Percentiles rank a stretch among this genome's conserved stretches.
Evolutionary conservation across 2,888 invertebrate genomes (phyloP).

Genomic region (Heliconius erato): DNA sequence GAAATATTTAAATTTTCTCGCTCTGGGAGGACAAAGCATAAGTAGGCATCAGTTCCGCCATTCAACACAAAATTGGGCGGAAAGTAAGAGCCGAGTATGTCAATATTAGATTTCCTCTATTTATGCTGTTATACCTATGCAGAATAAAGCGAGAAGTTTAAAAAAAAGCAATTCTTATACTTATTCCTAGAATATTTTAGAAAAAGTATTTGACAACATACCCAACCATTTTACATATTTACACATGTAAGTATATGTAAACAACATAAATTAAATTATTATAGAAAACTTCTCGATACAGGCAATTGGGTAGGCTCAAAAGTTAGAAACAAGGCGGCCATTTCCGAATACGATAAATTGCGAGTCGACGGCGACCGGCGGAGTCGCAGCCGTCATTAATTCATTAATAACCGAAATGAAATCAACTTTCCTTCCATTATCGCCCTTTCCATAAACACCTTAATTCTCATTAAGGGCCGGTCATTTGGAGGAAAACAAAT

Average conservation of each 20-base stretch:
- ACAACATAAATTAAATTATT: background rate
- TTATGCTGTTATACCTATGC: too few species aligned
- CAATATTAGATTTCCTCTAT: too few species aligned
- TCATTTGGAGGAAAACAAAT: constrained; percentile 81
- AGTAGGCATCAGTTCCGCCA: too few species aligned
- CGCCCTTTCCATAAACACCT: constrained; percentile 80
- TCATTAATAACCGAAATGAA: constrained; percentile 68
- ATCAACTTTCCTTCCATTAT: constrained; percentile 71
- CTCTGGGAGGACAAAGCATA: too few species aligned
- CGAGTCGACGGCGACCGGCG: constrained; percentile 22
- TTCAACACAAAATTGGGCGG: too few species aligned
- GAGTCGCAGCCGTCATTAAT: constrained; percentile 59
- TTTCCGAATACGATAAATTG: constrained; percentile 34
- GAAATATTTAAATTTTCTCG: too few species aligned
- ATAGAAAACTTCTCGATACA: constrained; percentile 13
- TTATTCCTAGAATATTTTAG: too few species aligned
- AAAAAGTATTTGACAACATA: too few species aligned
- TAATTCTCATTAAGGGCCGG: constrained; percentile 78
- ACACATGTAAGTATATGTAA: background rate
- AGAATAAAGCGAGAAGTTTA: too few species aligned
- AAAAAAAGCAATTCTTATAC: too few species aligned
- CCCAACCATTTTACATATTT: too few species aligned
- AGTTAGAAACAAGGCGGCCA: constrained; percentile 29
- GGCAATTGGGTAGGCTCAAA: constrained; percentile 26
- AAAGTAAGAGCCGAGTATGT: too few species aligned